phyloP scores from a whole-genome alignment of 1,140 invertebrate genomes.

The Macrobrachium rosenbergii region DNA sequence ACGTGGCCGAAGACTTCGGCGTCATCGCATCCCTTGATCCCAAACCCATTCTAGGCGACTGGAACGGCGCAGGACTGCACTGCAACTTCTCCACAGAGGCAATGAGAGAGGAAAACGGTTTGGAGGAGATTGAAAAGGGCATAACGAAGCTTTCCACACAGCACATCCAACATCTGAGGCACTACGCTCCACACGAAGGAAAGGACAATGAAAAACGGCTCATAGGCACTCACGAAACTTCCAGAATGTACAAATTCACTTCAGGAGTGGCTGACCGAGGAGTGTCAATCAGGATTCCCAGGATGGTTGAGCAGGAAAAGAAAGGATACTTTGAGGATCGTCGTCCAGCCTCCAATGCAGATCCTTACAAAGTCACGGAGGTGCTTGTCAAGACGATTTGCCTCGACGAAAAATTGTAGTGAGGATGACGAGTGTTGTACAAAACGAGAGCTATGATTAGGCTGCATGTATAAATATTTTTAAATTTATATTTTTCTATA shows the following conservation, averaged over 20 bases:
- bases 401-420: background rate
- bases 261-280: background rate
- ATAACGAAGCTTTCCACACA: background rate
- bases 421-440: no score
- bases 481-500: no score
- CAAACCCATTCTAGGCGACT: background rate
- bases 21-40: background rate
- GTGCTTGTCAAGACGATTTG: constrained; percentile 4
- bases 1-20: constrained; percentile 6
- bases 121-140: background rate
- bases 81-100: background rate
- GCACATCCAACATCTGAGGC: background rate
- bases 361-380: background rate
- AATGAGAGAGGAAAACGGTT: background rate
- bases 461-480: no score
- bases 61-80: constrained; percentile 9
- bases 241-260: background rate
- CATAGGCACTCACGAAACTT: background rate
- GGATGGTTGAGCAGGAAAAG: background rate
- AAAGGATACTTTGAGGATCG: background rate
- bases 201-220: constrained; percentile 6
- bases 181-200: background rate
- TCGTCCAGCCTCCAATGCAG: constrained; percentile 1
- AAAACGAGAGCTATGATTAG: no score
- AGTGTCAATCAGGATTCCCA: background rate